These are phyloP conservation scores for Stichopus chloronotus DNA, from an alignment of 35 echinoderm and acorn worm genomes.

Conservation along the genomic window DNA sequence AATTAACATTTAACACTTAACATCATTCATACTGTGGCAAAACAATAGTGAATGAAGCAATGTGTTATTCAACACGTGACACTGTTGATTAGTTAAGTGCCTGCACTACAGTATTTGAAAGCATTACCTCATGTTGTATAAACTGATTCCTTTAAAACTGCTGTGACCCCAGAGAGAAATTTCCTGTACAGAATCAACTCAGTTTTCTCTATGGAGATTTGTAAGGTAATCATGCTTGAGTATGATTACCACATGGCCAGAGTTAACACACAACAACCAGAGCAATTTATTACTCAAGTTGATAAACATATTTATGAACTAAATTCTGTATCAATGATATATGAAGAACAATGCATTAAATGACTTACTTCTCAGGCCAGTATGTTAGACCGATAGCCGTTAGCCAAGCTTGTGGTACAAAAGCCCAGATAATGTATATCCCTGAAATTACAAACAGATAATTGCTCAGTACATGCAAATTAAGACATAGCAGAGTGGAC, in stretches of 20 bases:
- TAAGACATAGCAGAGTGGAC: neutral
- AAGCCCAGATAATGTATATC: constrained; percentile 89
- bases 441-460: constrained; percentile 57
- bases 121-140: no score
- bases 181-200: no score
- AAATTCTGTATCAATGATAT: neutral
- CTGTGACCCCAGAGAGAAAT: no score
- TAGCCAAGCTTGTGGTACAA: constrained; percentile 83
- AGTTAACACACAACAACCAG: no score
- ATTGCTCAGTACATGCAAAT: neutral
- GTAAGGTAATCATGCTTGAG: no score
- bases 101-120: neutral
- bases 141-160: no score
- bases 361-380: constrained; percentile 94
- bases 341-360: neutral
- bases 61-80: neutral
- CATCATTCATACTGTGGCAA: neutral
- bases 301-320: no score
- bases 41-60: neutral
- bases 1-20: neutral
- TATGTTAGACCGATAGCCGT: constrained; percentile 84
- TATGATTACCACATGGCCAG: no score
- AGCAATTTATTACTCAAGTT: no score
- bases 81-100: neutral
- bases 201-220: no score